phyloP scores from a whole-genome alignment of 1,140 invertebrate species.

The Drosophila ogumai region DNA sequence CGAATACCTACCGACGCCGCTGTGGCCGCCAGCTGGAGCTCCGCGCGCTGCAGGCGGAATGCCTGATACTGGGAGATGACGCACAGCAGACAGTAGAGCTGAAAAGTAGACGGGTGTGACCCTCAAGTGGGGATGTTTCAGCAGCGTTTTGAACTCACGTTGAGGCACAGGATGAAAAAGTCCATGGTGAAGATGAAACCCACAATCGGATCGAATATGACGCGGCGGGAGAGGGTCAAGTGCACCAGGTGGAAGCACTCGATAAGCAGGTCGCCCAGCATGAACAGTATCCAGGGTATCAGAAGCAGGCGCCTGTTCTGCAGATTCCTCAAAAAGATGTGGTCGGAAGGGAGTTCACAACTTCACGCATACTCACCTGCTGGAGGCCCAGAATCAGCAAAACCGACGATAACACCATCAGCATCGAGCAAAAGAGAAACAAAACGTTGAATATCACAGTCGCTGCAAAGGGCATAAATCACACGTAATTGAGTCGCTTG shows the following conservation, averaged over 20 bases:
- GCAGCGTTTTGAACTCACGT: constrained; percentile 54
- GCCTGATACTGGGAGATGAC: constrained; percentile 74
- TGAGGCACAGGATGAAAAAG: constrained; percentile 76
- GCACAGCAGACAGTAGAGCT: constrained; percentile 76
- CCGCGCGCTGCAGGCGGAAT: constrained; percentile 51
- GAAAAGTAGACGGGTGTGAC: background rate
- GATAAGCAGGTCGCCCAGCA: constrained; percentile 72
- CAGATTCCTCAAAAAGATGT: background rate
- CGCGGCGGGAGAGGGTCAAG: constrained; percentile 61
- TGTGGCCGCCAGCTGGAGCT: constrained; percentile 38
- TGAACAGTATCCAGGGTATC: constrained; percentile 72
- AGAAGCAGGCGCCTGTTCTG: constrained; percentile 74
- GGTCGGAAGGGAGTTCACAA: background rate
- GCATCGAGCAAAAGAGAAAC: constrained; percentile 75
- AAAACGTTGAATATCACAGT: constrained; percentile 83
- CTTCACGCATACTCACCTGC: constrained; percentile 50
- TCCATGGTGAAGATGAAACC: constrained; percentile 80
- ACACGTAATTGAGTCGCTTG: constrained; percentile 38
- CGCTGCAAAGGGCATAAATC: constrained; percentile 62
- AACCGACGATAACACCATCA: constrained; percentile 68
- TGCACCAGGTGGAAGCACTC: constrained; percentile 67
- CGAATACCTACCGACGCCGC: constrained; percentile 53
- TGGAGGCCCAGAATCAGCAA: constrained; percentile 66
- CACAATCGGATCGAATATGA: constrained; percentile 75
- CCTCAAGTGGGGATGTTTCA: background rate